Evolutionary conservation across 2,113 vertebrate genomes (phyloP).

Genomic region (Pycnonotus jocosus): DNA sequence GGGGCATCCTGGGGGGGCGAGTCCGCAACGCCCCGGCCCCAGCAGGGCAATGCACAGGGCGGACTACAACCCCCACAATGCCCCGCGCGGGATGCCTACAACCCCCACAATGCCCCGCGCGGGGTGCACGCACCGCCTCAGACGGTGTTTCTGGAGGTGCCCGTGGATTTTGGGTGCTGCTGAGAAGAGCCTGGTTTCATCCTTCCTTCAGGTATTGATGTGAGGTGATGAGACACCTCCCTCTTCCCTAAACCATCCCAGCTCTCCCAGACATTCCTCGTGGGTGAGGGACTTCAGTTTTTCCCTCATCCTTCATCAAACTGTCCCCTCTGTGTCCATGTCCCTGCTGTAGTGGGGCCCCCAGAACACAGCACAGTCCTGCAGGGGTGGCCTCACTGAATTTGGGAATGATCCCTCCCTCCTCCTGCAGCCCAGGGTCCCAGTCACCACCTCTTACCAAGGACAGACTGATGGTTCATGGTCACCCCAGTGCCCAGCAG

Average conservation of each 20-base stretch:
- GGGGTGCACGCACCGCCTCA: too few relatives aligned
- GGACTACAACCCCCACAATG: too few relatives aligned
- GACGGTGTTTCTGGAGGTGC: neutral
- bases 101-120: too few relatives aligned
- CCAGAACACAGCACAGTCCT: neutral
- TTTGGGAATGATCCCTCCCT: neutral
- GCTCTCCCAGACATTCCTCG: neutral
- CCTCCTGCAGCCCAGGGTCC: neutral
- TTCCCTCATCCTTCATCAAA: accelerated
- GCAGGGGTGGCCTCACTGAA: too few relatives aligned
- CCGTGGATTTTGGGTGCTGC: neutral
- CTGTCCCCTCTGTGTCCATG: accelerated
- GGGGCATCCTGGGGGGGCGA: too few relatives aligned
- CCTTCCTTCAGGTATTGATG: neutral
- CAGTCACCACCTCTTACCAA: neutral
- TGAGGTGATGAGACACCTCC: neutral
- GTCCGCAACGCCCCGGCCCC: too few relatives aligned
- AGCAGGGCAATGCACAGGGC: too few relatives aligned
- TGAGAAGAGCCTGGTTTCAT: neutral
- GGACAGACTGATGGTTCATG: neutral
- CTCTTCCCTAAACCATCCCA: neutral
- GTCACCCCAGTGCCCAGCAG: neutral
- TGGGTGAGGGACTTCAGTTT: neutral
- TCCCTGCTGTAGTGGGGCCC: accelerated
- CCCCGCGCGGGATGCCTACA: too few relatives aligned